Evolutionary conservation across 2,113 vertebrate genomes (phyloP).

Genomic region (Gobio gobio): DNA sequence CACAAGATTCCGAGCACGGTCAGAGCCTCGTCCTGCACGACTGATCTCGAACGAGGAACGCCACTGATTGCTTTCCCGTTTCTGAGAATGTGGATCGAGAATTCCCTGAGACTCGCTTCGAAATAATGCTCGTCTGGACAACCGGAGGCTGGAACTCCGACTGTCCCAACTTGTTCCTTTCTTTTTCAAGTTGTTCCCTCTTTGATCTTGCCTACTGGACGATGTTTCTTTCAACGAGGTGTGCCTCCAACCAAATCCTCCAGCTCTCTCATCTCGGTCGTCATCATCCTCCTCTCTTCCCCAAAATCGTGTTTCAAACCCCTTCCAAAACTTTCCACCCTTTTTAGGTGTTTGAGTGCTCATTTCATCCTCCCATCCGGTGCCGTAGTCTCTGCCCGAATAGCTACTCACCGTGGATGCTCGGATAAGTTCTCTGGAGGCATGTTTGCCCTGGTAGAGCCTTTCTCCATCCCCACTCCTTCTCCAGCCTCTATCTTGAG

Average conservation of each 20-base stretch:
- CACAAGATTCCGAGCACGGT: conserved; percentile 66
- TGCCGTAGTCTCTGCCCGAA: conserved; percentile 66
- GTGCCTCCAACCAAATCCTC: conserved; percentile 68
- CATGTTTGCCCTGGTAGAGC: conserved; percentile 81
- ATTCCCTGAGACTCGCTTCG: conserved; percentile 79
- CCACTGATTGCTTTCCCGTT: conserved; percentile 73
- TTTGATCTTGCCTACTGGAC: conserved; percentile 62
- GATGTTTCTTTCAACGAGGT: conserved; percentile 64
- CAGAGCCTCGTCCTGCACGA: conserved; percentile 59
- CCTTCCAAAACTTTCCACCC: conserved; percentile 71
- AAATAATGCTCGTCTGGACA: conserved; percentile 74
- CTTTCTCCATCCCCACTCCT: conserved; percentile 69
- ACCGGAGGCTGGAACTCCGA: conserved; percentile 70
- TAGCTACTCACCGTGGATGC: conserved; percentile 77
- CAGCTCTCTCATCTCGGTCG: conserved; percentile 67
- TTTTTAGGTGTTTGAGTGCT: conserved; percentile 56
- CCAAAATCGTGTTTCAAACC: conserved; percentile 72
- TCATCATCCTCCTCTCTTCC: conserved; percentile 69
- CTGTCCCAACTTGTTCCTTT: conserved; percentile 71
- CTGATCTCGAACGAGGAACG: conserved; percentile 80
- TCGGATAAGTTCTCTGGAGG: conserved; percentile 77
- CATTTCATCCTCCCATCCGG: conserved; percentile 65
- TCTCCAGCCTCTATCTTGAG: conserved; percentile 60
- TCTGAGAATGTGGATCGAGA: conserved; percentile 67
- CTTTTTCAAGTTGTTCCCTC: conserved; percentile 64